Evolutionary conservation across 2,113 vertebrate species (phyloP).

Genomic region (Monarcha castaneiventris): DNA sequence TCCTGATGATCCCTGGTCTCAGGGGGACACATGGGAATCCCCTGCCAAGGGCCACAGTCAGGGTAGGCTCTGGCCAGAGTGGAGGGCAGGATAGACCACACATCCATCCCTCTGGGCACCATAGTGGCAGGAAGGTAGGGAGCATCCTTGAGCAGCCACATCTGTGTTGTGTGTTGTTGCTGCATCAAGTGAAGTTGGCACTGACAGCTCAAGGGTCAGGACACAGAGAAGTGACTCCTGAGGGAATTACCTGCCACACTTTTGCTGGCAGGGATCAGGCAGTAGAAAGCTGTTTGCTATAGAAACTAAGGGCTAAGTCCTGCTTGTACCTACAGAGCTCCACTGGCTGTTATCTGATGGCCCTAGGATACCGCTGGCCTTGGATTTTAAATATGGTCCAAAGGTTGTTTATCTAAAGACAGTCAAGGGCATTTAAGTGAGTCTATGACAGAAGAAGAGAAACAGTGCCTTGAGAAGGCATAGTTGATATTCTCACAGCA

Average conservation of each 20-base stretch:
- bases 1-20: not conserved
- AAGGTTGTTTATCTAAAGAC: not conserved
- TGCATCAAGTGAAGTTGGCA: not conserved
- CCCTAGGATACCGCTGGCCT: not conserved
- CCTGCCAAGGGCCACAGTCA: not conserved
- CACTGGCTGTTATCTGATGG: not conserved
- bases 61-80: not conserved
- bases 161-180: not conserved
- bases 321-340: not conserved
- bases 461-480: not conserved
- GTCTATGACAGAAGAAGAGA: not conserved
- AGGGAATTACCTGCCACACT: not conserved
- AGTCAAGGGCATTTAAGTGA: not conserved
- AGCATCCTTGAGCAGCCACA: not conserved
- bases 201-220: not conserved
- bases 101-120: not conserved
- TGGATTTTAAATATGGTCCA: not conserved
- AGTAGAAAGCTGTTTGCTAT: not conserved
- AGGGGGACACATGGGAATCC: not conserved
- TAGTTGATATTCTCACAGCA: not conserved
- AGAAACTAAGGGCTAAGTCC: not conserved
- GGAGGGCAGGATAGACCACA: not conserved
- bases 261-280: not conserved
- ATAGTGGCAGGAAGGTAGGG: not conserved
- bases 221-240: not conserved